Evolutionary conservation across 1,140 invertebrate genomes (phyloP).

Genomic region (Cylas formicarius): DNA sequence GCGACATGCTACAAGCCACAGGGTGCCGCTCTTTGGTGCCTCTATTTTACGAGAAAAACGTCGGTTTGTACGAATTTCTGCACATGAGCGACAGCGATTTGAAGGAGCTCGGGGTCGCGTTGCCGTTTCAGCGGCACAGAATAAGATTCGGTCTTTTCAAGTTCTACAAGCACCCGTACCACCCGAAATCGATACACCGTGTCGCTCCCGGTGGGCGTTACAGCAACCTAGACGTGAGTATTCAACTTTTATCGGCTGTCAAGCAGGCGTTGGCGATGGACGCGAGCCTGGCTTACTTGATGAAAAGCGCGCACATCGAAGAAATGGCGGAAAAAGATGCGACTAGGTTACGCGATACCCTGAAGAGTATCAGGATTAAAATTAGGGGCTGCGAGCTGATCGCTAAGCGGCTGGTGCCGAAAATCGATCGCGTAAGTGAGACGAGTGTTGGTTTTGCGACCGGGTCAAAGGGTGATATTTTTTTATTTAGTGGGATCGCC

Average conservation of each 20-base stretch:
- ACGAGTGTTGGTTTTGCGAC: not conserved
- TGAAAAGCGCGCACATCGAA: conserved; percentile 18
- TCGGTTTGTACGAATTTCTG: conserved; percentile 42
- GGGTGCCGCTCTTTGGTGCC: conserved; percentile 36
- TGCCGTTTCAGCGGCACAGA: conserved; percentile 42
- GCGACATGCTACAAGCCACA: conserved; percentile 39
- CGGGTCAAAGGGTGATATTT: not conserved
- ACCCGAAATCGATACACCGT: conserved; percentile 30
- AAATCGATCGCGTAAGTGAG: conserved; percentile 15
- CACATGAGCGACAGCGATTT: conserved; percentile 39
- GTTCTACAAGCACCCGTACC: conserved; percentile 36
- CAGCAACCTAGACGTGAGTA: conserved; percentile 33
- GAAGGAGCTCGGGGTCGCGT: conserved; percentile 36
- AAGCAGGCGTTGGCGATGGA: conserved; percentile 35
- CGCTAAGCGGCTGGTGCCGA: conserved; percentile 7
- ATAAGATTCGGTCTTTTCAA: conserved; percentile 42
- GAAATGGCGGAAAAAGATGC: conserved; percentile 13
- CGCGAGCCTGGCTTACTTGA: conserved; percentile 29
- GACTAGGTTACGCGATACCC: conserved; percentile 2
- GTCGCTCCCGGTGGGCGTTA: conserved; percentile 23
- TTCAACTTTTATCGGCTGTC: conserved; percentile 25
- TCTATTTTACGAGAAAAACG: conserved; percentile 38
- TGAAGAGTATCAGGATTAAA: conserved; percentile 16
- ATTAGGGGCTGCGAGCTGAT: conserved; percentile 12
- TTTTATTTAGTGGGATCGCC: conserved; percentile 27